Evolutionary conservation across 2,113 vertebrate genomes (phyloP).

Genomic region (Macheiramphus alcinus): DNA sequence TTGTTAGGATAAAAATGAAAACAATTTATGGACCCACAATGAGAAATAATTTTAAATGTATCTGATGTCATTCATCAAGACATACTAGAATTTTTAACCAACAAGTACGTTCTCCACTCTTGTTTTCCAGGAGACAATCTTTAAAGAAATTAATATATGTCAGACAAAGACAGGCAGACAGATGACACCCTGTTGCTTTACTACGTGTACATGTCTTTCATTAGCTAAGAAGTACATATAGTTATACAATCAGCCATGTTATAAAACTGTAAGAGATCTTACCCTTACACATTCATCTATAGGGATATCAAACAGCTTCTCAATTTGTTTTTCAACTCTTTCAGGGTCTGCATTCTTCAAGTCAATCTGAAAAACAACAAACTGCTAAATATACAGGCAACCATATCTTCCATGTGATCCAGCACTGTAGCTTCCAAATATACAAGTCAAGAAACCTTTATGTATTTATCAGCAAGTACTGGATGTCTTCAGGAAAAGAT

Average conservation of each 20-base stretch:
- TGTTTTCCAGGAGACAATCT: not conserved
- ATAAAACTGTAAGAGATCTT: not conserved
- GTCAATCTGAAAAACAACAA: conserved; percentile 84
- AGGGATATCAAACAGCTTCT: conserved; percentile 94
- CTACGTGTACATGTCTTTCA: not conserved
- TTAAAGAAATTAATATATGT: not conserved
- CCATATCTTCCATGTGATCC: not conserved
- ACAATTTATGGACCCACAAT: not conserved
- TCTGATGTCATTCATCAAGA: not conserved
- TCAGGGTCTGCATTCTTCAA: conserved; percentile 94
- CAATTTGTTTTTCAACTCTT: conserved; percentile 90
- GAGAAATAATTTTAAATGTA: not conserved
- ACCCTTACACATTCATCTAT: conserved; percentile 88
- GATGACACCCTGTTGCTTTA: not conserved
- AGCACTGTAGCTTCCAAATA: not conserved
- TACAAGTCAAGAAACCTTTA: not conserved
- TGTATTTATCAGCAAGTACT: not conserved
- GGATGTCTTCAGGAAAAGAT: not conserved
- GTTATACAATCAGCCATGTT: not conserved
- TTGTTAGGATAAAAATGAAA: not conserved
- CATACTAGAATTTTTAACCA: not conserved
- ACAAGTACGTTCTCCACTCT: not conserved
- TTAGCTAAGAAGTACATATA: not conserved
- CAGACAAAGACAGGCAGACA: not conserved
- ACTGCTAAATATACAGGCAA: not conserved